Conservation (phyloP, 2,888 invertebrate species). For the Pseudococcus jackbeardsleyi region DNA sequence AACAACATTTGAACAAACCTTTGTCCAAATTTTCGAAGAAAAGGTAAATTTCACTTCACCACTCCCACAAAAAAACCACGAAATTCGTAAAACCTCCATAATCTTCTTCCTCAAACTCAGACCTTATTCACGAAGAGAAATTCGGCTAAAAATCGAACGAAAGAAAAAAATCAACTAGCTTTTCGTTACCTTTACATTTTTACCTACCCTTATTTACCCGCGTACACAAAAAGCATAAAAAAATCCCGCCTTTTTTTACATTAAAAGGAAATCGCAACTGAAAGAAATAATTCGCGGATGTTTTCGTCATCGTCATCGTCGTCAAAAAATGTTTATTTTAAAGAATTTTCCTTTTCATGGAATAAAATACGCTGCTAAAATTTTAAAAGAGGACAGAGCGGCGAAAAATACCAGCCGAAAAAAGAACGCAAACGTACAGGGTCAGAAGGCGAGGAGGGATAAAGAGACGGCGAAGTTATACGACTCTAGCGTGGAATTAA, state of each 20-base stretch:
- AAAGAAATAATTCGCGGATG: conserved; percentile 24
- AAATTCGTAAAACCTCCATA: no score
- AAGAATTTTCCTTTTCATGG: neutral
- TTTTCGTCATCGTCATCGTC: neutral
- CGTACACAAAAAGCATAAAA: neutral
- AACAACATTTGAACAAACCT: no score
- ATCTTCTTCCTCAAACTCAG: no score
- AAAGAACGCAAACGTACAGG: neutral
- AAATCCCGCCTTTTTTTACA: neutral
- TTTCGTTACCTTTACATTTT: neutral
- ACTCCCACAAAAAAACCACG: no score
- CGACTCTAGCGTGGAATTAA: no score
- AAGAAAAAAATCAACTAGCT: neutral
- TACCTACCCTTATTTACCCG: neutral
- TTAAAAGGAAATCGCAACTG: neutral
- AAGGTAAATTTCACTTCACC: no score
- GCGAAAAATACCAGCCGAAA: neutral
- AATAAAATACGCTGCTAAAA: neutral
- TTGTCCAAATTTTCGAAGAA: no score
- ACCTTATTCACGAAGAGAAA: no score
- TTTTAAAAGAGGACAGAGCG: neutral
- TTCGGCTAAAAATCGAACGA: neutral
- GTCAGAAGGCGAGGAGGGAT: no score
- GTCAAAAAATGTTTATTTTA: conserved; percentile 2
- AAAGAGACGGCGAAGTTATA: no score